Evolutionary conservation across 2,797 vertebrate species (phyloP).

Genomic region (Salarias fasciatus): DNA sequence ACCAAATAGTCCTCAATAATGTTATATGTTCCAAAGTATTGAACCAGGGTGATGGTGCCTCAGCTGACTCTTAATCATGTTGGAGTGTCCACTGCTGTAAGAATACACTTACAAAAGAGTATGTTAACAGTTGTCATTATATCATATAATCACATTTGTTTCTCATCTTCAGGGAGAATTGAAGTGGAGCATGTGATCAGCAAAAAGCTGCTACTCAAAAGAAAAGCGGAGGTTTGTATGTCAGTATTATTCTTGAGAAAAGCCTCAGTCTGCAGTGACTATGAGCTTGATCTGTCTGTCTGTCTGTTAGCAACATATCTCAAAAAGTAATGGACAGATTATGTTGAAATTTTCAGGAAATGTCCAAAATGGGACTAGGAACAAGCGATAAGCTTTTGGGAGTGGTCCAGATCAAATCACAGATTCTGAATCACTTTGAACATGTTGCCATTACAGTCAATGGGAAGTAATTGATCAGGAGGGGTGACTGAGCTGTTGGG

Average conservation of each 20-base stretch:
- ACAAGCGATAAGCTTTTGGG: too few species aligned
- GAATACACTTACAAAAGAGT: background rate
- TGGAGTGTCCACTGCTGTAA: background rate
- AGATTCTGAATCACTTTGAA: too few species aligned
- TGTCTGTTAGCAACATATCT: too few species aligned
- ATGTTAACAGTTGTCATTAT: background rate
- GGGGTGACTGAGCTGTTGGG: too few species aligned
- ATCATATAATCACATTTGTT: background rate
- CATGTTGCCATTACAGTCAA: too few species aligned
- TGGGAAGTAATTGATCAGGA: too few species aligned
- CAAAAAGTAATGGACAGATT: too few species aligned
- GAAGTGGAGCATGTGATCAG: conserved; percentile 79
- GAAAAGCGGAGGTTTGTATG: conserved; percentile 80
- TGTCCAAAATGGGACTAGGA: too few species aligned
- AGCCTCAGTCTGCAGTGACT: background rate
- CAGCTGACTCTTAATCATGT: conserved; percentile 3
- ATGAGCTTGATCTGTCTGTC: background rate
- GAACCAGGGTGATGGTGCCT: conserved; percentile 17
- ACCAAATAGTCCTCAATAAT: conserved; percentile 8
- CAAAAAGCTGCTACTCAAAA: conserved; percentile 80
- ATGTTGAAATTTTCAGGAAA: too few species aligned
- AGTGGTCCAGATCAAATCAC: too few species aligned
- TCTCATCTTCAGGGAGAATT: conserved; percentile 74
- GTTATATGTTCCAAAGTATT: conserved; percentile 16
- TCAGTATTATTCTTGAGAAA: background rate